phyloP scores from a whole-genome alignment of 2,113 vertebrate genomes.

The Rhineura floridana region DNA sequence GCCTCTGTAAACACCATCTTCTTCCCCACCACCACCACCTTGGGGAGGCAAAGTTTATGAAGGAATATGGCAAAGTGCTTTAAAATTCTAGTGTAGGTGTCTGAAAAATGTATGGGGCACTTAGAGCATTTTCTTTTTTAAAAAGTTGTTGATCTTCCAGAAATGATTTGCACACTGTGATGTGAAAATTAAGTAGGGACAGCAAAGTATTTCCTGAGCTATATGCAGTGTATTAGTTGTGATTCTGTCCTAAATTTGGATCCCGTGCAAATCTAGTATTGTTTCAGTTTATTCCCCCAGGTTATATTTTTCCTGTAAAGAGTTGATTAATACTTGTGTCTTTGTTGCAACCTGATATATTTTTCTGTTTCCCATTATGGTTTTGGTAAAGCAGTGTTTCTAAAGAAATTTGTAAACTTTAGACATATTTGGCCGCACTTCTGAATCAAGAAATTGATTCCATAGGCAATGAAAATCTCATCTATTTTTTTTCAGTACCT shows the following conservation, averaged over 20 bases:
- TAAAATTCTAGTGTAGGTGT: not conserved
- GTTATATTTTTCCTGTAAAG: conserved; percentile 37
- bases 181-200: not conserved
- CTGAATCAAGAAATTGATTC: conserved; percentile 22
- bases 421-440: conserved; percentile 5
- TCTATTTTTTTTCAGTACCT: not conserved
- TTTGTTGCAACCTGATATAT: not conserved
- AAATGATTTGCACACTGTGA: not conserved
- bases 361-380: conserved; percentile 20
- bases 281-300: conserved; percentile 21
- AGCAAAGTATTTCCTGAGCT: not conserved
- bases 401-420: conserved; percentile 25
- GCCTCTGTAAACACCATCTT: not conserved
- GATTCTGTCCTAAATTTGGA: conserved; percentile 27
- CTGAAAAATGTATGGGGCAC: not conserved
- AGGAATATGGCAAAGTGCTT: not conserved
- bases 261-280: conserved; percentile 16
- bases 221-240: not conserved
- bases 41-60: not conserved
- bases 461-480: conserved; percentile 23
- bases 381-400: conserved; percentile 41
- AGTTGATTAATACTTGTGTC: conserved; percentile 16
- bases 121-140: not conserved
- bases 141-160: conserved; percentile 17
- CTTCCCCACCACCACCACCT: fast-evolving